A percentile compares a stretch with the other conserved stretches of the same genome.
Evolutionary conservation across 1,140 invertebrate species (phyloP).

Genomic region (Apocrypta bakeri): DNA sequence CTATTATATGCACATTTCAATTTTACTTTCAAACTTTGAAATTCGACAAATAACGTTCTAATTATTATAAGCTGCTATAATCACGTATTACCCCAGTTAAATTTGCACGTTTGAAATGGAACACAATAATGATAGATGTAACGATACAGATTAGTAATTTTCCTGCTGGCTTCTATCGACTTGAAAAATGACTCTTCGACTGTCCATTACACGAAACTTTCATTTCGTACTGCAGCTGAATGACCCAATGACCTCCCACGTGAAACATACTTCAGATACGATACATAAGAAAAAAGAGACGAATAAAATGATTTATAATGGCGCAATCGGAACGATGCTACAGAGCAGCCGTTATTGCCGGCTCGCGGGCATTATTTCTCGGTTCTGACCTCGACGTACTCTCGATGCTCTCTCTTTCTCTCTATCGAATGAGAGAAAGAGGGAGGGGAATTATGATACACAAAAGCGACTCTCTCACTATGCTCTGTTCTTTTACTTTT

Average conservation of each 20-base stretch:
- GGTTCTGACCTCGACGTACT: slow-evolving; percentile 57
- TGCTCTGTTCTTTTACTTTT: background rate
- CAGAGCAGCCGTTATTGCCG: slow-evolving; percentile 62
- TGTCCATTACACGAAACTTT: background rate
- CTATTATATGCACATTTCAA: background rate
- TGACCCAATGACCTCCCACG: slow-evolving; percentile 63
- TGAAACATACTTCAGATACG: slow-evolving; percentile 48
- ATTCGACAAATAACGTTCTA: no score
- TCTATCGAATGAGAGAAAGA: no score
- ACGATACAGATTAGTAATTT: background rate
- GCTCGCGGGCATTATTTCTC: slow-evolving; percentile 62
- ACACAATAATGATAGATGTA: no score
- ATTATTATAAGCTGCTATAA: no score
- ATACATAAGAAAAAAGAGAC: slow-evolving; percentile 28
- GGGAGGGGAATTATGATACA: background rate
- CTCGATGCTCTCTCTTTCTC: background rate
- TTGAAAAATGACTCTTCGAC: background rate
- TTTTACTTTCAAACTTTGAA: no score
- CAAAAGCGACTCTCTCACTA: background rate
- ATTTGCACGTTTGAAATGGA: no score
- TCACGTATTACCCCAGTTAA: no score
- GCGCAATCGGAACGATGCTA: slow-evolving; percentile 66
- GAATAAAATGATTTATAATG: slow-evolving; percentile 67
- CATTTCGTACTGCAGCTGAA: slow-evolving; percentile 31
- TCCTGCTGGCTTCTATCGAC: background rate